Base-by-base conservation (phyloP, 2,797 vertebrate species). In the Clamator glandarius region DNA sequence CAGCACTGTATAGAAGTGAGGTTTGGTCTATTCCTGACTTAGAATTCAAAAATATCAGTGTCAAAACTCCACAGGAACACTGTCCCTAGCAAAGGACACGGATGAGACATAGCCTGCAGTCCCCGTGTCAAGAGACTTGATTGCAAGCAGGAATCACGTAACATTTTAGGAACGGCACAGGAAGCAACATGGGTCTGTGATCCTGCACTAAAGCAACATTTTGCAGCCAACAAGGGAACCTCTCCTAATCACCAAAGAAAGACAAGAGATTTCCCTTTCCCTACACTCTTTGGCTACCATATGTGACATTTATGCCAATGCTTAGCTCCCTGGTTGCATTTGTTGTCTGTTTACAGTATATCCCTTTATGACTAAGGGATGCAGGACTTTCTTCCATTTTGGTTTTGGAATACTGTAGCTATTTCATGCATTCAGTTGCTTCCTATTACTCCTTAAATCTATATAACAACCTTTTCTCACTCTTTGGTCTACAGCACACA, bases 271-370 rank as follows among this genome's bases (percentile, higher is more conserved):
- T 78, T 19, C 19, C 12, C 26, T 63, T 95, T 64, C 7, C 33
- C 23, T 31, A 39, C 15, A 23, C 10, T 48, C 19, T 39, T 75
- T 35, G 35, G 66, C 31, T 66, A 2, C 35, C n/a, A 23, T 15
- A 28, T 0, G 0, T 62, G 14, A 44, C 13, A 58, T 18, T 16
- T 24, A 21, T 26, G 19, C 12, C 20, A 11, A 39, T 4, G 28
- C 8, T 52, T 31, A 67, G 11, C 35, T 64, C 20, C 28, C 25
- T 25, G 20, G 35, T 75, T 74, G 23, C n/a, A 44, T 46, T 68
- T 1, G 1, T 54, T 29, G 11, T 12, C 25, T 59, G 14, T 25
- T 86, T 51, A 42, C 9, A 74, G 21, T 8, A 59, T 7, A 44
- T 6, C 8, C 8, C 31, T 70, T 48, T 59, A 70, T 12, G 17